Percentiles rank a stretch among this genome's conserved stretches.
Conservation (phyloP, 2,888 invertebrate species). For the Beris chalybata region DNA sequence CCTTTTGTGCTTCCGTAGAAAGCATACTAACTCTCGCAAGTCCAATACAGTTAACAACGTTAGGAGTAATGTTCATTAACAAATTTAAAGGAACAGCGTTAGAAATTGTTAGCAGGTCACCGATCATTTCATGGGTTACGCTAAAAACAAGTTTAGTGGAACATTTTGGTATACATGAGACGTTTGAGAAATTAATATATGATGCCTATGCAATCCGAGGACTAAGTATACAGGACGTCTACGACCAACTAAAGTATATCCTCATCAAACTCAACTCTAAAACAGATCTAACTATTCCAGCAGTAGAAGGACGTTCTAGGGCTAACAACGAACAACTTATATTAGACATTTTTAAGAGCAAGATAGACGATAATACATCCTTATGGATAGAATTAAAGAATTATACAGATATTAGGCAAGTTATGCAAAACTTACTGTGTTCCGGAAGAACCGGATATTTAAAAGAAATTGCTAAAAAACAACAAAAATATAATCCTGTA, state of each 20-base stretch:
- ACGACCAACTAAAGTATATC: neutral
- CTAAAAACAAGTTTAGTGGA: neutral
- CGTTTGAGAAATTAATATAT: neutral
- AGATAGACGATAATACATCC: neutral
- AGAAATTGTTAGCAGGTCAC: neutral
- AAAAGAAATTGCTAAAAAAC: neutral
- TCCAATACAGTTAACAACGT: neutral
- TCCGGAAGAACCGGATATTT: neutral
- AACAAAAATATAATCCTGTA: neutral
- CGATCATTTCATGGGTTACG: neutral
- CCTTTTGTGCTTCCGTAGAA: neutral
- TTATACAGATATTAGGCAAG: neutral
- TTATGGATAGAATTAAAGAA: neutral
- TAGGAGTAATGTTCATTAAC: neutral
- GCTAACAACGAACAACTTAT: neutral
- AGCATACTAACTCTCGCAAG: neutral
- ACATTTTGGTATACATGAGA: neutral
- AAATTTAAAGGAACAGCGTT: neutral
- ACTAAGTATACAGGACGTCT: neutral
- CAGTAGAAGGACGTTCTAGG: neutral
- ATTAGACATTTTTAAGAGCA: constrained; percentile 1
- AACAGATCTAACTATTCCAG: neutral
- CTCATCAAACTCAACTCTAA: neutral
- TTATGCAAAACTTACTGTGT: neutral
- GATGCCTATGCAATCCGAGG: neutral